Percentiles rank a stretch among this genome's conserved stretches.
These are phyloP conservation scores for Taxidea taxus DNA, from an alignment of 2,113 vertebrate species.

Conservation along the genomic window DNA sequence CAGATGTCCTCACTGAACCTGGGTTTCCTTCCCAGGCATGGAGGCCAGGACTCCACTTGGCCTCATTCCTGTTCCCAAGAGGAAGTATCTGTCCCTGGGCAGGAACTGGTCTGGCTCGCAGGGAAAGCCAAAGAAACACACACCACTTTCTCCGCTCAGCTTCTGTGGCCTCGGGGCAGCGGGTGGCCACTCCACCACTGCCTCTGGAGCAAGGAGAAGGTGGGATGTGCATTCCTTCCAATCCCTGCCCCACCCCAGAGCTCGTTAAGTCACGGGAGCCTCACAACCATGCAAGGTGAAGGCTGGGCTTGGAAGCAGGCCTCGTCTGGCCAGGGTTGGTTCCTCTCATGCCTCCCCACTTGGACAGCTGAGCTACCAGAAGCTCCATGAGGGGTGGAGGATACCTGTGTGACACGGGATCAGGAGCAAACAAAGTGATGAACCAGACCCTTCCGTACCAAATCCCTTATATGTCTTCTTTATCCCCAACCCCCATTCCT, in stretches of 20 bases:
- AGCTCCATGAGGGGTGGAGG: background rate
- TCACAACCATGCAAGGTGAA: background rate
- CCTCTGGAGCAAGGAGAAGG: background rate
- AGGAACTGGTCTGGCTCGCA: background rate
- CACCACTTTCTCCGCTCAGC: background rate
- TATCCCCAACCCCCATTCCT: background rate
- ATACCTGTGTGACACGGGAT: background rate
- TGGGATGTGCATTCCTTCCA: background rate
- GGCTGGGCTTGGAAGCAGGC: background rate
- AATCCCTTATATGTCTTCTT: background rate
- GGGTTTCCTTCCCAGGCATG: background rate
- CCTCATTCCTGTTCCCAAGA: background rate
- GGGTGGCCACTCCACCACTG: background rate
- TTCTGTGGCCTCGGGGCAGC: background rate
- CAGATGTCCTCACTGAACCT: background rate
- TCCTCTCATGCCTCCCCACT: background rate
- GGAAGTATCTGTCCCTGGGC: background rate
- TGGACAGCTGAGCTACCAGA: background rate
- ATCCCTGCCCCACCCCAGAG: background rate
- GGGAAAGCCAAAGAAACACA: background rate
- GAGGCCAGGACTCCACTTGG: constrained; percentile 25
- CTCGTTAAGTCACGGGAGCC: background rate
- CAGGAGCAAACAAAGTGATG: background rate
- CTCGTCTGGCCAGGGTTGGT: background rate
- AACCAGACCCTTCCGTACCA: background rate